Evolutionary conservation across 2,888 invertebrate genomes (phyloP).

Genomic region (Trisateles emortualis): DNA sequence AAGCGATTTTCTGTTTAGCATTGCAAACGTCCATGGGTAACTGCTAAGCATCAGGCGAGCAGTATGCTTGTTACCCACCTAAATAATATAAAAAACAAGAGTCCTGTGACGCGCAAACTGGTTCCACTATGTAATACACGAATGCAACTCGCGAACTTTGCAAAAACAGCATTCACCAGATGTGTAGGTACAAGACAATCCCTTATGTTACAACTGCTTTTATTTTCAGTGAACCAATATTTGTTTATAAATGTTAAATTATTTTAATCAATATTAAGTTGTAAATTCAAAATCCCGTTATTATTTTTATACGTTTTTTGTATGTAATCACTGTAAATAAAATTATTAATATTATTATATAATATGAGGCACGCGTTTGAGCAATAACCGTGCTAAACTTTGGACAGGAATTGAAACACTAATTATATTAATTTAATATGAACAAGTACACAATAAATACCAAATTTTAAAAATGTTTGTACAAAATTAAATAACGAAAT

Average conservation of each 20-base stretch:
- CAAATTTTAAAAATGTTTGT: conserved; percentile 57
- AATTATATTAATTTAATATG: conserved; percentile 48
- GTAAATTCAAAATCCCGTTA: neutral
- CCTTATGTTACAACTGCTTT: too few species aligned
- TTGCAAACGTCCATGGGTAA: too few species aligned
- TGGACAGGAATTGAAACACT: conserved; percentile 72
- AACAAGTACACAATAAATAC: conserved; percentile 48
- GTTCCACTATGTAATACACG: too few species aligned
- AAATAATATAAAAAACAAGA: too few species aligned
- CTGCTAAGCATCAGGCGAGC: too few species aligned
- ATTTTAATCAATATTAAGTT: neutral
- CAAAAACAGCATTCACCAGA: too few species aligned
- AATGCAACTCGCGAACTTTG: too few species aligned
- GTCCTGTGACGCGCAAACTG: too few species aligned
- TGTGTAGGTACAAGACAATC: too few species aligned
- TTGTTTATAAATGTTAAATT: neutral
- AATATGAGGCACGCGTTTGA: conserved; percentile 43
- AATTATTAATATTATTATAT: conserved; percentile 41
- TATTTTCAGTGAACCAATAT: too few species aligned
- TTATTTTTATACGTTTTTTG: conserved; percentile 6
- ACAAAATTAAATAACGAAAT: conserved; percentile 62
- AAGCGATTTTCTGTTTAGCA: too few species aligned
- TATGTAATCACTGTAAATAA: conserved; percentile 39
- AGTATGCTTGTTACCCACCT: too few species aligned
- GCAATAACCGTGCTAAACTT: conserved; percentile 58